Conservation (phyloP, 2,888 invertebrate species). For the Prostheceraeus crozeri region DNA sequence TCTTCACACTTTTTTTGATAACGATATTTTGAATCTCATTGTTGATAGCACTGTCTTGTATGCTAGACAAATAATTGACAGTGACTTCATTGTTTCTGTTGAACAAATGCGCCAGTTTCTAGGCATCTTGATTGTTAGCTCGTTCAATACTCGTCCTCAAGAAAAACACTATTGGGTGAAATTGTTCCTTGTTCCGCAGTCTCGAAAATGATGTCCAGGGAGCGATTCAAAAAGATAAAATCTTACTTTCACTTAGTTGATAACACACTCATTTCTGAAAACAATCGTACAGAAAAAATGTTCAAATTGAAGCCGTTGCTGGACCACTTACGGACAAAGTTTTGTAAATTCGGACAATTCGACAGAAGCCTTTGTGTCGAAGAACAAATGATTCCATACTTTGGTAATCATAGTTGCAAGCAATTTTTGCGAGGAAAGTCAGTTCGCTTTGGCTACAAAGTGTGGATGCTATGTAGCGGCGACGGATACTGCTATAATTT, state of each 20-base stretch:
- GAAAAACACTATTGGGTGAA: constrained; percentile 9
- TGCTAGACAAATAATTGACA: constrained; percentile 1
- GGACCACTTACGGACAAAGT: not conserved
- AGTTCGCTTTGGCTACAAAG: constrained; percentile 5
- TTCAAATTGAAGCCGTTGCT: constrained; percentile 17
- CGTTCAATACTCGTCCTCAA: not conserved
- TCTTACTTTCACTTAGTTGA: not conserved
- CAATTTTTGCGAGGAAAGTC: constrained; percentile 7
- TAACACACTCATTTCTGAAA: not conserved
- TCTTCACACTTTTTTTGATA: not conserved
- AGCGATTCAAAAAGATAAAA: constrained; percentile 7
- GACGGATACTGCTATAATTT: constrained; percentile 18
- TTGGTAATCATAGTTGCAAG: constrained; percentile 12
- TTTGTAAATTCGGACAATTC: not conserved
- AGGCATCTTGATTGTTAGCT: constrained; percentile 11
- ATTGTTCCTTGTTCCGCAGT: not conserved
- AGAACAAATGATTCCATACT: constrained; percentile 17
- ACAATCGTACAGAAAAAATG: constrained; percentile 3
- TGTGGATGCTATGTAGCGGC: constrained; percentile 19
- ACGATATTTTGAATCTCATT: not conserved
- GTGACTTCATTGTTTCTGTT: not conserved
- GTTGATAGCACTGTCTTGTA: not conserved
- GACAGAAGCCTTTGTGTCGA: not conserved
- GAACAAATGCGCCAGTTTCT: not conserved
- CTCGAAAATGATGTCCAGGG: not conserved